Evolutionary conservation across 2,888 invertebrate genomes (phyloP).

Genomic region (Melanostoma mellinum): DNA sequence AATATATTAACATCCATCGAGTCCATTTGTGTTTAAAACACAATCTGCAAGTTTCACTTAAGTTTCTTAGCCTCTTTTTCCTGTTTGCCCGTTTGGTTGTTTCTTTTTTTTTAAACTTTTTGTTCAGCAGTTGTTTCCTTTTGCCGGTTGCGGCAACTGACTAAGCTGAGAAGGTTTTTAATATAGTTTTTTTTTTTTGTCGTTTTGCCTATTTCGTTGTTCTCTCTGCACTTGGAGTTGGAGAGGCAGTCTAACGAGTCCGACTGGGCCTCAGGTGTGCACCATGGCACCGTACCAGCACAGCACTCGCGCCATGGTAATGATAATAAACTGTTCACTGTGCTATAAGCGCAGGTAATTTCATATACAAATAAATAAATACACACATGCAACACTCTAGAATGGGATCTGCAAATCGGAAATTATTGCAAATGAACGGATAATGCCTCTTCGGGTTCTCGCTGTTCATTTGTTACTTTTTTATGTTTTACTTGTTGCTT

Average conservation of each 20-base stretch:
- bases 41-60: conserved; percentile 50
- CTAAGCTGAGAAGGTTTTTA: conserved; percentile 48
- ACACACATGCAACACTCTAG: conserved; percentile 14
- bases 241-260: conserved; percentile 69
- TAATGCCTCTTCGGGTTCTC: conserved; percentile 67
- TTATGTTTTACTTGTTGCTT: conserved; percentile 8
- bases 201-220: conserved; percentile 28
- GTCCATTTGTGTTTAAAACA: conserved; percentile 41
- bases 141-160: conserved; percentile 36
- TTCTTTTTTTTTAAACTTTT: background rate
- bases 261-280: conserved; percentile 73
- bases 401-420: conserved; percentile 54
- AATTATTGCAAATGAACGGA: conserved; percentile 72
- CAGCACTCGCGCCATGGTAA: conserved; percentile 55
- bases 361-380: conserved; percentile 61
- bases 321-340: conserved; percentile 62
- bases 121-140: conserved; percentile 34
- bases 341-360: conserved; percentile 61
- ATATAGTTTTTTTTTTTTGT: conserved; percentile 22
- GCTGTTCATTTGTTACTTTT: conserved; percentile 57
- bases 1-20: conserved; percentile 52
- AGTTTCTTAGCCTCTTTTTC: conserved; percentile 42
- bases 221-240: conserved; percentile 30
- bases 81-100: background rate
- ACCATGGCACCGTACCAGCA: conserved; percentile 57